These are phyloP conservation scores for Emesis castigata DNA, from an alignment of 2,888 invertebrate species.

Conservation along the genomic window DNA sequence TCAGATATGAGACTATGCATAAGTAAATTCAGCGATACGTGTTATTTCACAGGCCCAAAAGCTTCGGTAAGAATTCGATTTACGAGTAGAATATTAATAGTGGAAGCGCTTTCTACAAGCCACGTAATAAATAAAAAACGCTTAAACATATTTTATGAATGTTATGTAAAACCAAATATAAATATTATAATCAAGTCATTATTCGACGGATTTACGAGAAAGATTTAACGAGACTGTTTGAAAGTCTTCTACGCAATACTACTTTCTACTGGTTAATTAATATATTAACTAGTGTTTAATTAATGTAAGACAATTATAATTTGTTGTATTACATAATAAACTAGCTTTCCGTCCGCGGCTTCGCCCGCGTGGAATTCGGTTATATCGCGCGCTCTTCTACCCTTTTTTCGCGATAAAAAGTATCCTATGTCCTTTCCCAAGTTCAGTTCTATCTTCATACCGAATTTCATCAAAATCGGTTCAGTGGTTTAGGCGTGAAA, in stretches of 20 bases:
- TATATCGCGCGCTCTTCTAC: too few species aligned
- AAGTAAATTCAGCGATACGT: neutral
- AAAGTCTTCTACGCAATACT: neutral
- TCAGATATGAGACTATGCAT: too few species aligned
- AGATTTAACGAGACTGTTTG: neutral
- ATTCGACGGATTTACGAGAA: neutral
- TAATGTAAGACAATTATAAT: neutral
- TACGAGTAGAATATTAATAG: neutral
- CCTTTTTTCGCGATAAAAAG: too few species aligned
- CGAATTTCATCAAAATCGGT: too few species aligned
- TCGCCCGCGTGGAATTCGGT: too few species aligned
- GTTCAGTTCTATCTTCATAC: too few species aligned
- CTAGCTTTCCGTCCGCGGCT: too few species aligned
- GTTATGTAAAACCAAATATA: neutral
- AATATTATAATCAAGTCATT: neutral
- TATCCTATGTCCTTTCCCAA: too few species aligned
- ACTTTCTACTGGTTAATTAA: neutral
- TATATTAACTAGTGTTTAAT: neutral
- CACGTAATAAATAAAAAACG: neutral
- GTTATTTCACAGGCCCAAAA: neutral
- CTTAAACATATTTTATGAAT: neutral
- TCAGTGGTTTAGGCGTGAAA: too few species aligned
- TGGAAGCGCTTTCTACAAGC: neutral
- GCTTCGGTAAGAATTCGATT: neutral
- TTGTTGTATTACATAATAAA: too few species aligned